Evolutionary conservation across 2,888 invertebrate genomes (phyloP), one percentile per base, ranked within the genome.

Genomic region (Margaritifera margaritifera): DNA sequence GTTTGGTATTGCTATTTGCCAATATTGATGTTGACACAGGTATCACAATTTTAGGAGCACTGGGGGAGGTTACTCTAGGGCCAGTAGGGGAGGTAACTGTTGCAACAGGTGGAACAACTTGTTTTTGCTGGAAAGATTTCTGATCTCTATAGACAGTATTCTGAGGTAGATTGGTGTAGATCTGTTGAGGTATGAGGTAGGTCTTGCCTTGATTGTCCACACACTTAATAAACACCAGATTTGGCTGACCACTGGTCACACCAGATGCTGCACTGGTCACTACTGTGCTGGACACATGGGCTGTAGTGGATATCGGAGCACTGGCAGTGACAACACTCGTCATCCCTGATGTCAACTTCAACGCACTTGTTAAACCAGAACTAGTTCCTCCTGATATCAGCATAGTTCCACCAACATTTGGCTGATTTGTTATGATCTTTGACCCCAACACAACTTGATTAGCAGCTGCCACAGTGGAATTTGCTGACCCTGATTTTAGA

Each of bases 161-260:
- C 11, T 54, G 19, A 24, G 72, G 59, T 24, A 69, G 63, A 69
- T 52, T 72, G 20, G 70, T 71, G 57, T 74, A 64, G n/a, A 83
- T 61, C 56, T 83, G 82, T 51, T 84, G 84, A 52, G 86, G 86
- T 61, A 86, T 78, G 19, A 85, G 80, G 69, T 80, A 81, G 3
- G 84, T 78, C 66, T 84, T 83, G 4, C 86, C 86, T 42, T 81
- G 78, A 60, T 78, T 80, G 64, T 86, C 85, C 31, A 77, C 76
- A 64, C 85, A 86, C 31, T 78, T 75, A 8, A 82, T 64, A 72
- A 77, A 79, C 58, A 80, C 66, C 18, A 73, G 66, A 54, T 72
- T 71, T 53, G 74, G 57, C 31, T 66, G 62, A 31, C 19, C 42
- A 42, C 42, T 42, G 42, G 15, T 42, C 3, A 11, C 42, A 42